Conservation (phyloP, 1,140 invertebrate species). For the Pentalonia nigronervosa region DNA sequence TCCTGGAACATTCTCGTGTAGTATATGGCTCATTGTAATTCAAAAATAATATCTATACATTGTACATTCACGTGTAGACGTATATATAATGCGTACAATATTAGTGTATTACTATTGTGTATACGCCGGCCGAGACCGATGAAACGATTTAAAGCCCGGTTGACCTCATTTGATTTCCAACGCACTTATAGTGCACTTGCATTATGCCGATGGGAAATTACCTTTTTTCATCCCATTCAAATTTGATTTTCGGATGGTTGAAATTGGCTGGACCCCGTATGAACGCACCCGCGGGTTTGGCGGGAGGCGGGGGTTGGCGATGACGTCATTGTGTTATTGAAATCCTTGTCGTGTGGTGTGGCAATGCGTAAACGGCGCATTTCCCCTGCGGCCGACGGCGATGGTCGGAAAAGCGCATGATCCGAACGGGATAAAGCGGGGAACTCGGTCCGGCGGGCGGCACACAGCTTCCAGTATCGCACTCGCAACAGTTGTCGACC, state of each 20-base stretch:
- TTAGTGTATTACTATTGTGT: not conserved
- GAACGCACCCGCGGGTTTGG: too few species aligned
- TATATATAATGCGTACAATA: not conserved
- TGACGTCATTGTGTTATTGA: slow-evolving; percentile 37
- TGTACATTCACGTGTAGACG: not conserved
- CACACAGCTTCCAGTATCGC: slow-evolving; percentile 44
- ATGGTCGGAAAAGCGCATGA: slow-evolving; percentile 42
- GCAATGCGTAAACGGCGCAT: not conserved
- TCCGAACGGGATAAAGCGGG: slow-evolving; percentile 13
- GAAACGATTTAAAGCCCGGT: not conserved
- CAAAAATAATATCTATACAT: not conserved
- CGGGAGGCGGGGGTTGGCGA: not conserved
- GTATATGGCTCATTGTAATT: not conserved
- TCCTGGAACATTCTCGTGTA: not conserved
- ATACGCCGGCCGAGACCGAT: not conserved
- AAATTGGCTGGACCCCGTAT: not conserved
- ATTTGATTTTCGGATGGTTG: not conserved
- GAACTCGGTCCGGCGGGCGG: slow-evolving; percentile 9
- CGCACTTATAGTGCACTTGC: not conserved
- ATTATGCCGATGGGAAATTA: not conserved
- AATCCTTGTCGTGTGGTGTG: not conserved
- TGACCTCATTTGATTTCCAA: not conserved
- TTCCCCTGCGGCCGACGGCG: slow-evolving; percentile 8
- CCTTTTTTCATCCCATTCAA: not conserved
- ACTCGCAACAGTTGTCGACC: slow-evolving; percentile 34